phyloP scores from a whole-genome alignment of 2,113 vertebrate genomes.

The Dolichallabes microphthalmus region DNA sequence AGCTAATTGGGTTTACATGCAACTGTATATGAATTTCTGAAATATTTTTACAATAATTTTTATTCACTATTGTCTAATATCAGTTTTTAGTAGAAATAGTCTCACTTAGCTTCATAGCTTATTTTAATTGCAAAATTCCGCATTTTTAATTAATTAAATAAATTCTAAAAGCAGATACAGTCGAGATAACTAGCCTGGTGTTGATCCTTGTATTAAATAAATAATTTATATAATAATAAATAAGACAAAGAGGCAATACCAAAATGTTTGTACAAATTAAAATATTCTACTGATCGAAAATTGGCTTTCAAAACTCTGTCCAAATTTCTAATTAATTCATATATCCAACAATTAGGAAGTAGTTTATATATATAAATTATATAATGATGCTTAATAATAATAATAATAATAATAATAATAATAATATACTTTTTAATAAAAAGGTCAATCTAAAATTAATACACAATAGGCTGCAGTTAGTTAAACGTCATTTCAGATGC shows the following conservation, averaged over 20 bases:
- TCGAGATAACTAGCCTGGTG: not conserved
- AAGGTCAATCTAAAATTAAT: too few relatives aligned
- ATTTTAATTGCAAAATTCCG: not conserved
- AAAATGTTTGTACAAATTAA: not conserved
- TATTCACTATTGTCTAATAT: not conserved
- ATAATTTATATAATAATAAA: too few relatives aligned
- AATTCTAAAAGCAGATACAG: not conserved
- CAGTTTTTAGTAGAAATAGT: not conserved
- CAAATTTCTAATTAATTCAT: not conserved
- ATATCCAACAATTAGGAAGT: not conserved
- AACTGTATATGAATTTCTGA: not conserved
- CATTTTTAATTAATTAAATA: not conserved
- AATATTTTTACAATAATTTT: not conserved
- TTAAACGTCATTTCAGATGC: not conserved
- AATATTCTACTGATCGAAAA: too few relatives aligned
- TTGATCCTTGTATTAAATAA: not conserved
- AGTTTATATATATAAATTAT: not conserved
- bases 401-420: not conserved
- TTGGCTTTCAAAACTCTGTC: not conserved
- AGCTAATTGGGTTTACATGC: not conserved
- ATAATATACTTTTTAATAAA: too few relatives aligned
- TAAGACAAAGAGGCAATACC: not conserved
- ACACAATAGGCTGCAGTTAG: not conserved
- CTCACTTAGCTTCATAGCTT: not conserved
- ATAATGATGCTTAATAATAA: not conserved